Evolutionary conservation across 1,140 invertebrate genomes (phyloP), one percentile per base, ranked within the genome.

Genomic region (Temnothorax longispinosus): DNA sequence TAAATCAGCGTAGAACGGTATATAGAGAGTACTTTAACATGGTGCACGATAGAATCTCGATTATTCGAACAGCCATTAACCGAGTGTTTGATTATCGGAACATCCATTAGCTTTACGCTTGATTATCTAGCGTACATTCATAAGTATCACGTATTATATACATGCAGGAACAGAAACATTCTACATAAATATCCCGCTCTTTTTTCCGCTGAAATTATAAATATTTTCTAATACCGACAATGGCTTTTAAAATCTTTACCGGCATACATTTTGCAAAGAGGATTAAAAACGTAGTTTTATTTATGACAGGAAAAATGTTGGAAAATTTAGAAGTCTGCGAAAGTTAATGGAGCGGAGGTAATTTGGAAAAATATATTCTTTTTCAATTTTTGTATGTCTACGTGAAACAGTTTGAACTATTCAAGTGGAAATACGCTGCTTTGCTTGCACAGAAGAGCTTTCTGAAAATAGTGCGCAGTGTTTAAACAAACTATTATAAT

Each of bases 61-160:
- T 82, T 82, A 82, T 82, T 74, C 67, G 80, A 74, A 82, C 54
- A 74, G 67, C 65, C 67, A 82, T 74, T 74, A 82, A n/a, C 38
- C 27, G 52, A 47, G 18, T 44, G 54, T 82, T 82, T 54, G 80
- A 82, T 82, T 82, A 82, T 60, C 38, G 80, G 54, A 82, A 82
- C 64, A 82, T 82, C 67, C 80, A 82, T 82, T 82, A 82, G 67
- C 80, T 82, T 82, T 82, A 27, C 27, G 41, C 18, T 82, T 54
- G 41, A 82, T 58, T 82, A 82, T 60, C 54, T 47, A 56, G 13
- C n/a, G 27, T 60, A 60, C 56, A 82, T 74, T 60, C 27, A 38
- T 74, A 74, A 82, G 64, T 81, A 82, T 81, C 54, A 71, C 38
- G 18, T 32, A 8, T 41, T 18, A 38, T 18, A 38, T 27, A 27